Percentiles rank a stretch among this genome's conserved stretches.
Conservation (phyloP, 2,113 vertebrate genomes). For the Pica pica region DNA sequence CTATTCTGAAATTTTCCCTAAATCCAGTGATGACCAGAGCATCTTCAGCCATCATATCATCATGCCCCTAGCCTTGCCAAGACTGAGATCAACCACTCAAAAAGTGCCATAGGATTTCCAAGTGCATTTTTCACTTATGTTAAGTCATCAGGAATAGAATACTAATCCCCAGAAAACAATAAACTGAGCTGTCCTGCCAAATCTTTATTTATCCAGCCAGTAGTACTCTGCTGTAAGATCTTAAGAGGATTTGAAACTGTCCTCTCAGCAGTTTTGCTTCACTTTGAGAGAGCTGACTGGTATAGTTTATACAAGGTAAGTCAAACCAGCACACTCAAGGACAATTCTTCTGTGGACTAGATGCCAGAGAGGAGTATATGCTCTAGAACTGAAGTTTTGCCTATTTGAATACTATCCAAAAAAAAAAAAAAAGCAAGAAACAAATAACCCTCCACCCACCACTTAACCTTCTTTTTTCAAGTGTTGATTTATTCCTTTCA, state of each 20-base stretch:
- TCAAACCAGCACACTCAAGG: neutral
- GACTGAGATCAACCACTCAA: neutral
- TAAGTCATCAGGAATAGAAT: neutral
- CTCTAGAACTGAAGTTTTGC: neutral
- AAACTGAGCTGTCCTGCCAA: neutral
- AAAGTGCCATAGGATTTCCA: neutral
- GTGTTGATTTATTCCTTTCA: neutral
- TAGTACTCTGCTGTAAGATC: neutral
- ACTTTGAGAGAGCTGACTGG: neutral
- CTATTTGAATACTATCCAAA: neutral
- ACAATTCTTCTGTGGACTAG: neutral
- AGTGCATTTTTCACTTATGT: neutral
- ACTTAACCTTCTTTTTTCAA: neutral
- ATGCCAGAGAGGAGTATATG: neutral
- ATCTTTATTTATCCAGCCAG: neutral
- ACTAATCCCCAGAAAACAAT: neutral
- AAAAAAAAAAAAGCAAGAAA: neutral
- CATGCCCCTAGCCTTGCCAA: neutral
- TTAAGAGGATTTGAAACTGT: conserved; percentile 3
- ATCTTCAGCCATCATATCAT: neutral
- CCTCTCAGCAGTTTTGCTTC: conserved; percentile 42
- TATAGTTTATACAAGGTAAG: neutral
- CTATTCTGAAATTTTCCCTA: neutral
- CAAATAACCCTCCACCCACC: neutral
- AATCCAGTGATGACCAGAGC: neutral